Conservation (phyloP, 2,888 invertebrate genomes). For the Tachina fera region DNA sequence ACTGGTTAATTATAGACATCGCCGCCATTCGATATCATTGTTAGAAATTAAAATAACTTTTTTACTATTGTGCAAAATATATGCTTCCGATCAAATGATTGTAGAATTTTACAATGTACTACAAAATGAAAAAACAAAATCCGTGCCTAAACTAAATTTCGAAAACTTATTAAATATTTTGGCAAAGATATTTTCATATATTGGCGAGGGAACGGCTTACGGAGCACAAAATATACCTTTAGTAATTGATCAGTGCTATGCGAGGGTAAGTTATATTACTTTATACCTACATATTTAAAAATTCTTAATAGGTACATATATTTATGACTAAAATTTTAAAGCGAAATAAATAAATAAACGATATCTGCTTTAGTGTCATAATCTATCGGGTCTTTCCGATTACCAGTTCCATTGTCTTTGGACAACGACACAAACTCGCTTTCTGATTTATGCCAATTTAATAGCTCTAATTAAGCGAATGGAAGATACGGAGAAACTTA, state of each 20-base stretch:
- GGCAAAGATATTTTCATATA: slow-evolving; percentile 79
- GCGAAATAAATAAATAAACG: neutral
- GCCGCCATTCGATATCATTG: slow-evolving; percentile 80
- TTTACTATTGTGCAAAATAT: slow-evolving; percentile 80
- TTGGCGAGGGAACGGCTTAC: slow-evolving; percentile 81
- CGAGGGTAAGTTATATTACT: slow-evolving; percentile 74
- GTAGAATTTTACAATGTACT: slow-evolving; percentile 78
- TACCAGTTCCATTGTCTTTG: slow-evolving; percentile 81
- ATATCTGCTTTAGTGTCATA: slow-evolving; percentile 74
- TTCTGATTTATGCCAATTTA: slow-evolving; percentile 81
- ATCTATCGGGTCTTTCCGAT: slow-evolving; percentile 78
- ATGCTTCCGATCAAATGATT: slow-evolving; percentile 78
- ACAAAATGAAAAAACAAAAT: slow-evolving; percentile 77
- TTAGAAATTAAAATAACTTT: slow-evolving; percentile 81
- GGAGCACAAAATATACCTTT: slow-evolving; percentile 77
- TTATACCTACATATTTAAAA: neutral
- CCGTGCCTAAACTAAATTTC: slow-evolving; percentile 79
- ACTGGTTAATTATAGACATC: slow-evolving; percentile 74
- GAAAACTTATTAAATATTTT: slow-evolving; percentile 79
- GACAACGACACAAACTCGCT: slow-evolving; percentile 78
- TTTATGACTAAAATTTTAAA: neutral
- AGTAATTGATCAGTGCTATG: slow-evolving; percentile 80
- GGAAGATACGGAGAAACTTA: slow-evolving; percentile 80
- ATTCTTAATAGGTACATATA: too few species aligned
- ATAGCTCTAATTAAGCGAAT: slow-evolving; percentile 81